Conservation (phyloP, 2,113 vertebrate species). For the Fukomys damarensis region DNA sequence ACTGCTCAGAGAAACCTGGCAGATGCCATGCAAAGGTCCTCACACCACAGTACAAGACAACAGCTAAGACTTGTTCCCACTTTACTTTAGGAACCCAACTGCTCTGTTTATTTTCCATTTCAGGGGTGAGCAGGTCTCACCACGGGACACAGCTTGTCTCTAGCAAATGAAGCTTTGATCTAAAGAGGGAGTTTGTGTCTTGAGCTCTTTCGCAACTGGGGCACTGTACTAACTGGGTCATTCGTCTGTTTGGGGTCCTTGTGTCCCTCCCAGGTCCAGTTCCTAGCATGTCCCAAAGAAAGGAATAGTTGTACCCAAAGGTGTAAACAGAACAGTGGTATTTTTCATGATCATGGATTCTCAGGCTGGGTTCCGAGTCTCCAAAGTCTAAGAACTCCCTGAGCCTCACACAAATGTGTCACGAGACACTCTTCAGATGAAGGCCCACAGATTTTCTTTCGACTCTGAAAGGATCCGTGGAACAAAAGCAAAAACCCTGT, state of each 20-base stretch:
- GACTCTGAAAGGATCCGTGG: not conserved
- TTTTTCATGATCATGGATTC: not conserved
- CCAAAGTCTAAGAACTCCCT: not conserved
- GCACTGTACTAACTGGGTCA: not conserved
- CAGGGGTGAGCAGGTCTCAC: not conserved
- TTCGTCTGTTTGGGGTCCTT: not conserved
- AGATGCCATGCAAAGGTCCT: not conserved
- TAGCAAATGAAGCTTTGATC: not conserved
- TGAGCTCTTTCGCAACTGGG: not conserved
- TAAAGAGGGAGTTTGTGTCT: not conserved
- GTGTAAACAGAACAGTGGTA: not conserved
- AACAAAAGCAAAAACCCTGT: not conserved
- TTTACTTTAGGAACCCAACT: not conserved
- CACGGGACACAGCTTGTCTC: not conserved
- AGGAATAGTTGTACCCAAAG: not conserved
- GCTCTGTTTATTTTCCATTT: not conserved
- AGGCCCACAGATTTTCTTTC: not conserved
- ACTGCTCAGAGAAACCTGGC: not conserved
- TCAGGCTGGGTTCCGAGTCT: not conserved
- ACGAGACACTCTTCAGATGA: not conserved
- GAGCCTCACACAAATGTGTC: not conserved
- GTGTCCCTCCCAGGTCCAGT: not conserved
- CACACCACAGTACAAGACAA: not conserved
- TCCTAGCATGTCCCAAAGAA: not conserved
- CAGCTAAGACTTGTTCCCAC: not conserved